Conservation (phyloP, 2,797 vertebrate genomes). For the Emydoidea blandingii region DNA sequence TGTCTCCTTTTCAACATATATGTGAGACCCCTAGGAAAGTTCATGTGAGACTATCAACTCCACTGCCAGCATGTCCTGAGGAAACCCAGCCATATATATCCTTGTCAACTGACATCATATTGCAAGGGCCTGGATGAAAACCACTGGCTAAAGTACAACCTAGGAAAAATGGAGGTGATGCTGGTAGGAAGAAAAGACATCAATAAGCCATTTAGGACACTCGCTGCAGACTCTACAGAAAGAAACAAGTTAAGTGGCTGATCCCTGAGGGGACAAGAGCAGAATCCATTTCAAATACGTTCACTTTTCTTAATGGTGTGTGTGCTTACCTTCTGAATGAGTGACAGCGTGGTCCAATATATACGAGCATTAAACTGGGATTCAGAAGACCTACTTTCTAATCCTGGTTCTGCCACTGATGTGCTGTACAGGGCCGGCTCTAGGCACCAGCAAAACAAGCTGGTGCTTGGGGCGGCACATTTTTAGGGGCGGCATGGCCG, state of each 20-base stretch:
- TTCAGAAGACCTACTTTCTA: background rate
- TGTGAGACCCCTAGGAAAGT: background rate
- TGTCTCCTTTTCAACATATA: background rate
- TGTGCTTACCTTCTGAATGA: background rate
- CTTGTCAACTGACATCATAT: background rate
- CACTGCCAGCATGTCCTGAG: slow-evolving; percentile 11
- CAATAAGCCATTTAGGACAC: background rate
- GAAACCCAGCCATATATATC: background rate
- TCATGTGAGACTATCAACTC: background rate
- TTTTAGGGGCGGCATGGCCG: too few relatives aligned
- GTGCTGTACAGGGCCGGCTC: background rate
- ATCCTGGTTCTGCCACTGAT: background rate
- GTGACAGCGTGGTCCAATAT: accelerated
- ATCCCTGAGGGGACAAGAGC: background rate
- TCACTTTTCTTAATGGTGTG: background rate
- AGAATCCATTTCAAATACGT: background rate
- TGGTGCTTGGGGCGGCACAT: too few relatives aligned
- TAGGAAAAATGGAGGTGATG: background rate
- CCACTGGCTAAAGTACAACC: background rate
- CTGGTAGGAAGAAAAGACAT: background rate
- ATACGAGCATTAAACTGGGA: background rate
- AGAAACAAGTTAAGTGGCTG: background rate
- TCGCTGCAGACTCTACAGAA: background rate
- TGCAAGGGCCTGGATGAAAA: background rate
- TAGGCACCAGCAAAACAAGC: too few relatives aligned